Evolutionary conservation across 2,888 invertebrate genomes (phyloP), one percentile per base, ranked within the genome.

Genomic region (Tortrix viridana): DNA sequence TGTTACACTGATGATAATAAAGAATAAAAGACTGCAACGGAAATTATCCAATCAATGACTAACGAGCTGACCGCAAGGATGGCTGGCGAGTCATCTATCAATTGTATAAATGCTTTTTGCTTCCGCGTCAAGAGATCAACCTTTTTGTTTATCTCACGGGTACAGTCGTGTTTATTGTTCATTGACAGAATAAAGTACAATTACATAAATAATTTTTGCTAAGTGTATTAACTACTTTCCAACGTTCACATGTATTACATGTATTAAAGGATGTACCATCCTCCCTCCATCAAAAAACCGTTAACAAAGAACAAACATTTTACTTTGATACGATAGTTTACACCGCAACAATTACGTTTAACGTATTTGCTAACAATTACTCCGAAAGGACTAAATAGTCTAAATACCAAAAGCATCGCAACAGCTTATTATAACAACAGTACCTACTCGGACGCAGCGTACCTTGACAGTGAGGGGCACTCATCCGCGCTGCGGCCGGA

Each of bases 381-480:
- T 37, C n/a, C 19, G 19, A 14, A 6, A 37, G 52, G 16, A n/a
- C 12, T 16, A 12, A 53, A 16, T 23, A 41, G 16, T 6, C 12
- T 16, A 12, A 53, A 16, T 23, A 41, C 12, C 23, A 55, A 19
- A 55, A 23, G 9, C 18, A 43, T 44, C 12, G 19, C 48, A 5
- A 18, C 20, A 44, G 22, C 7, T 32, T n/a, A 50, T 49, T 47
- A 48, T 38, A n/a, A 3, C 19, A 46, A 12, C 12, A 5, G 20
- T 38, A 16, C 41, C 22, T 56, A 55, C 64, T 57, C 60, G 23
- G 19, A 60, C 61, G 67, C 69, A 66, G 47, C 53, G 56, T 58
- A 60, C 73, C 75, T 73, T 75, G 74, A 72, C 75, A 73, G 68
- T 75, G 75, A 71, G 58, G 46, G 38, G 67, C 72, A 67, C 66